These are phyloP conservation scores for Drosophila mulleri DNA, from an alignment of 2,888 invertebrate species.

Conservation along the genomic window DNA sequence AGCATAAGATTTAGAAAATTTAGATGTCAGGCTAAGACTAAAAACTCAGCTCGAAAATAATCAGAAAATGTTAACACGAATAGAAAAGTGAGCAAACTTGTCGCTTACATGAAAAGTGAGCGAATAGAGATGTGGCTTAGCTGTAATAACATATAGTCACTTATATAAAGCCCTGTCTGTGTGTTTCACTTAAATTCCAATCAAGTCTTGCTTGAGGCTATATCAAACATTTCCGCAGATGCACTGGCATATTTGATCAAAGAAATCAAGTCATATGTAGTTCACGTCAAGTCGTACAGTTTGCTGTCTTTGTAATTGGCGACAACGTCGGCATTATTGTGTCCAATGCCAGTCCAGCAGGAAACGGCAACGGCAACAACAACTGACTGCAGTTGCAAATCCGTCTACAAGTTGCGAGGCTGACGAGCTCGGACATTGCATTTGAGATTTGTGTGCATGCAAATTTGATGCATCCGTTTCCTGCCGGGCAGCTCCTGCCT, in stretches of 20 bases:
- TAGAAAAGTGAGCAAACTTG: not conserved
- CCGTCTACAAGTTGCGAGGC: slow-evolving; percentile 6
- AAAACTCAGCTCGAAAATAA: no score
- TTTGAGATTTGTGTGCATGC: slow-evolving; percentile 46
- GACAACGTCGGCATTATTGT: slow-evolving; percentile 39
- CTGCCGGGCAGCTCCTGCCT: slow-evolving; percentile 13
- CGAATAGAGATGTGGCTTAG: fast-evolving
- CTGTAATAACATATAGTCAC: not conserved
- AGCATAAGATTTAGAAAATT: no score
- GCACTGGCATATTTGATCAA: slow-evolving; percentile 13
- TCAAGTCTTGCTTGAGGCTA: not conserved
- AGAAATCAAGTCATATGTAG: slow-evolving; percentile 13
- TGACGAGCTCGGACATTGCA: slow-evolving; percentile 5
- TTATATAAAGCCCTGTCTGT: not conserved
- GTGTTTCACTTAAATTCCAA: not conserved
- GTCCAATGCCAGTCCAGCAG: slow-evolving; percentile 31
- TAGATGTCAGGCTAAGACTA: no score
- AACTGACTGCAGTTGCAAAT: slow-evolving; percentile 15
- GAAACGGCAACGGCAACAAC: slow-evolving; percentile 20
- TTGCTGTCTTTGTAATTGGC: slow-evolving; percentile 36
- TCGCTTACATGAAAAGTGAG: not conserved
- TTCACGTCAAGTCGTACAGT: slow-evolving; percentile 25
- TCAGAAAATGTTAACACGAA: no score
- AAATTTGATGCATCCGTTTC: slow-evolving; percentile 65
- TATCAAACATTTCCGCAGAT: not conserved